These are phyloP conservation scores for Rhabdophis nuchalis DNA, from an alignment of 2,797 vertebrate genomes.

Conservation along the genomic window DNA sequence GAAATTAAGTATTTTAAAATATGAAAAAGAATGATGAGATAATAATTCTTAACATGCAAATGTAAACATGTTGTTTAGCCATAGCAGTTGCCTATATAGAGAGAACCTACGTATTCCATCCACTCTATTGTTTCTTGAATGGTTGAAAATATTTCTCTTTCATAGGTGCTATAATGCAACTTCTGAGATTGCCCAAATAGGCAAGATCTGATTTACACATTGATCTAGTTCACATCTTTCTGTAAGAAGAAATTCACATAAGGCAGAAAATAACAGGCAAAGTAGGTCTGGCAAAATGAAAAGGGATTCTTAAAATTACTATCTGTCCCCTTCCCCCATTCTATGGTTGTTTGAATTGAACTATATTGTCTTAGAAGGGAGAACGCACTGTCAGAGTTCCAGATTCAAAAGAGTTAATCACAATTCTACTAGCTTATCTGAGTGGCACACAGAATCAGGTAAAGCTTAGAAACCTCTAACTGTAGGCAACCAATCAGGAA, in stretches of 20 bases:
- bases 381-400: background rate
- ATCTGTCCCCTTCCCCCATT: background rate
- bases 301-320: background rate
- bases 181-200: background rate
- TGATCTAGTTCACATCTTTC: background rate
- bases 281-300: background rate
- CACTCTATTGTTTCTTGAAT: background rate
- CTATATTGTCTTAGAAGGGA: background rate
- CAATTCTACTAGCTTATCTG: background rate
- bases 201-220: background rate
- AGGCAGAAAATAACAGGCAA: background rate
- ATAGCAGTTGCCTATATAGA: background rate
- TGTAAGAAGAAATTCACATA: background rate
- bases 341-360: background rate
- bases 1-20: constrained; percentile 8
- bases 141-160: background rate
- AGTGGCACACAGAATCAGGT: background rate
- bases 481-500: background rate
- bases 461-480: background rate
- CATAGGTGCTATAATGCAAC: background rate
- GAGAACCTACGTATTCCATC: background rate
- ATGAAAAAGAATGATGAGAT: background rate
- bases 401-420: background rate
- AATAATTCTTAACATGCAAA: constrained; percentile 1
- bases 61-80: background rate